Evolutionary conservation across 2,797 vertebrate genomes (phyloP), one percentile per base, ranked within the genome.

Genomic region (Amblyraja radiata): DNA sequence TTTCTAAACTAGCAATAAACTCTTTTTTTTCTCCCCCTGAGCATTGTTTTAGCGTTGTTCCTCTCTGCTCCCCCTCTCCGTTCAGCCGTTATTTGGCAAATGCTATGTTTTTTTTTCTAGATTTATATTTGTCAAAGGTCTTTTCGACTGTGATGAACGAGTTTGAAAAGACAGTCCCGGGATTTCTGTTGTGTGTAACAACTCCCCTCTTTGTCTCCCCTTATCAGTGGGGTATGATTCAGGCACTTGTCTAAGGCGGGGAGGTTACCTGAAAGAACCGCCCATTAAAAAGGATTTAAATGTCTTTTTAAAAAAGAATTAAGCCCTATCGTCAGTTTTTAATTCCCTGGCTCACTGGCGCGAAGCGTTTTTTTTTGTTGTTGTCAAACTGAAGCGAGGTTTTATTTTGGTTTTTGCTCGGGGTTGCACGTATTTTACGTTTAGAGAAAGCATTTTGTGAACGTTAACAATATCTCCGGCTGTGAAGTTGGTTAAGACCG

Each of bases 1-100:
- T 96, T 95, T 95, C 94, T 93, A 93, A 94, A 36, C 93, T 94
- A 94, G 94, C 94, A 94, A 78, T 94, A 94, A 95, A 95, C 94
- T 94, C 94, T 91, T 90, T 81, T 94, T 94, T 94, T 54, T 54
- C 46, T 46, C 2, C 0, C 46, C 39, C 71, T 73, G 93, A 94
- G 95, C 94, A 93, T 91, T 94, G 68, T 93, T 94, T 94, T 94
- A 93, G 94, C 94, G 90, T 93, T 91, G 93, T 94, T 76, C 84
- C 90, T 91, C 80, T 93, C 13, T 93, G 93, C 94, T 94, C 93
- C 73, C 25, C 93, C 93, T 93, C 23, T 18, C 61, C 93, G 93
- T 93, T 91, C 78, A 86, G 54, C 54, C 28, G 81, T 11, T 84
- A 61, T 61, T 84, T 84, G 81, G 10, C 81, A n/a, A 84, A 23